Conservation (phyloP, 1,140 invertebrate species). For the Chymomyza costata region DNA sequence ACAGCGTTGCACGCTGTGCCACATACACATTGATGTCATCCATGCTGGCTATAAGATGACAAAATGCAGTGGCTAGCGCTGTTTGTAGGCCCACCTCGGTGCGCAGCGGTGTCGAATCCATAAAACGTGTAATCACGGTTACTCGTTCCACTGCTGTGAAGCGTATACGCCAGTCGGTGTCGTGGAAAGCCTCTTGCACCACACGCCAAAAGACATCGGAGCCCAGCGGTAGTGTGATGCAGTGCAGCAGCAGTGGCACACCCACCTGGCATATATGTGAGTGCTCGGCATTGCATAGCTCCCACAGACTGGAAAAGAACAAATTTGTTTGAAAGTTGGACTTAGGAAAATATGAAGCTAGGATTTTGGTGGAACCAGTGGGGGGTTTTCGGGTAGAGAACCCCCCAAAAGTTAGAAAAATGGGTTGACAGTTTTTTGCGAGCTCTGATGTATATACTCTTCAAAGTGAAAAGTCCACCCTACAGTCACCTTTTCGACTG, state of each 20-base stretch:
- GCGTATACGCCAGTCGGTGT: conserved; percentile 89
- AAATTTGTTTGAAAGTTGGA: too few species aligned
- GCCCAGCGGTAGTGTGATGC: conserved; percentile 93
- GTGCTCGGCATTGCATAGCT: conserved; percentile 92
- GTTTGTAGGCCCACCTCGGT: conserved; percentile 91
- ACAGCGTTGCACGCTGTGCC: conserved; percentile 93
- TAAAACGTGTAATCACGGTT: conserved; percentile 92
- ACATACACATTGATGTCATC: conserved; percentile 97
- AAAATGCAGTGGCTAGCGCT: conserved; percentile 97
- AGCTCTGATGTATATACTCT: too few species aligned
- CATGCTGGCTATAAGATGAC: conserved; percentile 95
- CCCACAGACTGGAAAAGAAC: conserved; percentile 87
- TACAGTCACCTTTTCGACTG: too few species aligned
- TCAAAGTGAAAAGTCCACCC: too few species aligned
- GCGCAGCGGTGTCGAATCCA: conserved; percentile 91
- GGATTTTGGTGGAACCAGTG: too few species aligned
- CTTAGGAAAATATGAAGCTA: background rate
- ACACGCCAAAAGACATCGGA: conserved; percentile 96
- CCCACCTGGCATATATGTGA: conserved; percentile 93
- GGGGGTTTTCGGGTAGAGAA: too few species aligned
- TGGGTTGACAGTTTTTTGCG: too few species aligned
- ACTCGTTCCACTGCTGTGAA: conserved; percentile 96
- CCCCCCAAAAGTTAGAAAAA: too few species aligned
- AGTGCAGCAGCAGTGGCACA: conserved; percentile 95
- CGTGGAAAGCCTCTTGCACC: conserved; percentile 95